Percentiles rank a stretch among this genome's conserved stretches.
Conservation (phyloP, 2,113 vertebrate species). For the Oncorhynchus mykiss region DNA sequence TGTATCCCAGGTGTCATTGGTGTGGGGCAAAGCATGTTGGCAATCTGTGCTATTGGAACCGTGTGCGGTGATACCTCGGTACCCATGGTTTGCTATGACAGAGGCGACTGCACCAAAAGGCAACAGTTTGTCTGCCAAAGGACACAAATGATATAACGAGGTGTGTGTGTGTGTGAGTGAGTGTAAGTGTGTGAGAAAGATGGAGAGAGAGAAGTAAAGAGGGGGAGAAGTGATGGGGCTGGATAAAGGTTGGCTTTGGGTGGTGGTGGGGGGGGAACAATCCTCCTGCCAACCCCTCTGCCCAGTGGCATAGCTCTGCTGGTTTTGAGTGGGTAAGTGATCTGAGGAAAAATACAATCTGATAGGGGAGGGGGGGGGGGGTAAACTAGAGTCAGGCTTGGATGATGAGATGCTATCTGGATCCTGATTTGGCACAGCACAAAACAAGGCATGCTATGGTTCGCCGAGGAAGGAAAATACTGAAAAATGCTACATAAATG, state of each 20-base stretch:
- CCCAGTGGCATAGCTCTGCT: too few relatives aligned
- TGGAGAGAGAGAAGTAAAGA: slow-evolving; percentile 6
- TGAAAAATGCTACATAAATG: slow-evolving; percentile 52
- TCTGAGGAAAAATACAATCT: slow-evolving; percentile 67
- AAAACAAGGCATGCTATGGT: slow-evolving; percentile 52
- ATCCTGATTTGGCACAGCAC: slow-evolving; percentile 60
- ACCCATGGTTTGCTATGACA: slow-evolving; percentile 56
- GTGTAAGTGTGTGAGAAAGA: slow-evolving; percentile 44
- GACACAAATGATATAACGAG: slow-evolving; percentile 72
- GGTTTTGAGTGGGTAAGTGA: slow-evolving; percentile 54
- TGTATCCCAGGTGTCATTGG: slow-evolving; percentile 63
- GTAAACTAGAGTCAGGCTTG: slow-evolving; percentile 63
- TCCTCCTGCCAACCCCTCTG: too few relatives aligned
- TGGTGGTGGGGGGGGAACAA: too few relatives aligned
- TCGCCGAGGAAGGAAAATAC: slow-evolving; percentile 53
- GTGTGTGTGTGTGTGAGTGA: slow-evolving; percentile 59
- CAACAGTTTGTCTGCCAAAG: slow-evolving; percentile 67
- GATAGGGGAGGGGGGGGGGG: slow-evolving; percentile 42
- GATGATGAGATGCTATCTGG: slow-evolving; percentile 68
- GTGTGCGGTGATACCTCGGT: slow-evolving; percentile 60
- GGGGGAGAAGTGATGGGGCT: not conserved
- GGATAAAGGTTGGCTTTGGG: not conserved
- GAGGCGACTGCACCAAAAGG: slow-evolving; percentile 66
- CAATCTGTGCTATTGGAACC: slow-evolving; percentile 60
- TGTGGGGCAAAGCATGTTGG: slow-evolving; percentile 62